A percentile compares a stretch with the other conserved stretches of the same genome.
These are phyloP conservation scores for Keiferia lycopersicella DNA, from an alignment of 2,888 invertebrate genomes.

Conservation along the genomic window DNA sequence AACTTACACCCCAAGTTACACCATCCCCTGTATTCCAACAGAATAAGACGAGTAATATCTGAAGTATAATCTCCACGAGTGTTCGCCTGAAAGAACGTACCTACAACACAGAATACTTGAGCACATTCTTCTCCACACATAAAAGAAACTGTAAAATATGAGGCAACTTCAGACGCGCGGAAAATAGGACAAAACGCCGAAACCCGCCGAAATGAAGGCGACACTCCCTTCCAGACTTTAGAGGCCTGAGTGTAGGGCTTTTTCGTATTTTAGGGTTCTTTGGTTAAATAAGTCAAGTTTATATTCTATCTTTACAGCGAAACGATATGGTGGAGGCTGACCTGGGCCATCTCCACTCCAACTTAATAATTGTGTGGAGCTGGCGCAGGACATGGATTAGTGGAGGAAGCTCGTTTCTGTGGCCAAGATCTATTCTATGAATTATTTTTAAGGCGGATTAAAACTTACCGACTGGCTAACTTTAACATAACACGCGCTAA, in stretches of 20 bases:
- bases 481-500: too few species aligned
- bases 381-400: too few species aligned
- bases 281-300: neutral
- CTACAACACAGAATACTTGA: conserved; percentile 4
- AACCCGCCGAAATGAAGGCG: conserved; percentile 26
- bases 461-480: too few species aligned
- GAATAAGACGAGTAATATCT: neutral
- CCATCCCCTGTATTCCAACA: neutral
- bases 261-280: conserved; percentile 7
- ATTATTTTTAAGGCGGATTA: too few species aligned
- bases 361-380: too few species aligned
- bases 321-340: neutral
- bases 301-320: neutral
- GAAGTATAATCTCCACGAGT: conserved; percentile 19
- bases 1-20: too few species aligned
- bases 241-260: conserved; percentile 18
- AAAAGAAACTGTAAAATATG: conserved; percentile 30
- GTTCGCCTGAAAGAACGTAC: conserved; percentile 1
- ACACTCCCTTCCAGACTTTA: conserved; percentile 20
- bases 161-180: conserved; percentile 30
- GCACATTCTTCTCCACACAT: conserved; percentile 27
- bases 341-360: too few species aligned
- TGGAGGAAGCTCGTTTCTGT: too few species aligned
- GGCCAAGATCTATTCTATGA: too few species aligned
- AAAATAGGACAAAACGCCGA: conserved; percentile 30